Base-by-base conservation (phyloP, 2,113 vertebrate species). In the Tenebrosternarchus preto region DNA sequence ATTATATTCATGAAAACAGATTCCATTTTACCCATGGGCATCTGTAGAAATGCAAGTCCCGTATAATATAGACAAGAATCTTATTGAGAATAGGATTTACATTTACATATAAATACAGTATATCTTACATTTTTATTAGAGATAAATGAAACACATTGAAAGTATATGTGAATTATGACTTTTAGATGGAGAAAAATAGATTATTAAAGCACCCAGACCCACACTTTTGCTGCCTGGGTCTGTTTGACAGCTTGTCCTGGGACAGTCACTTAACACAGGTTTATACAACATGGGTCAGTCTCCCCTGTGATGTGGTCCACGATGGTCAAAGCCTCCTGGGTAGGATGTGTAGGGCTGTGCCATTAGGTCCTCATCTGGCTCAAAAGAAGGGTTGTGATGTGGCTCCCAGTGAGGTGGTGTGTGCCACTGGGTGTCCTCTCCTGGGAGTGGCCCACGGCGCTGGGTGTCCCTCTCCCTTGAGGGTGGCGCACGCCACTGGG, bases 301-400 rank as follows among this genome's bases (percentile, higher is more conserved):
- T 50, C 15, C 43, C 43, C 43, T 50, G 3, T 70, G 19, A 70
- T 29, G 27, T 22, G 16, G 15, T 17, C 36, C 55, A 22, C 25
- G 3, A 16, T 31, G 70, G 3, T 25, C 39, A 46, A 46, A 57
- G 4, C 11, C 69, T 55, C 16, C 31, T 39, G 64, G 33, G 64
- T 22, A 39, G n/a, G 22, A 39, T 11, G n/a, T n/a, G n/a, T 55
- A 31, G 11, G 36, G 1, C 16, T 66, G 50, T 39, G 71, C 57
- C 1, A 15, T 53, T 17, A n/a, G 50, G 4, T 73, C 22, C 27
- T 77, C 60, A 70, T 85, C 53, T 9, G 22, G 61, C 7, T 73
- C 66, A 43, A 73, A 85, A 12, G 73, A 61, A 60, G 55, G 19
- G 60, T 85, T 85, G 20, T 73, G 36, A n/a, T 77, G 43, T 61